These are phyloP conservation scores for Spisula solida DNA, from an alignment of 2,888 invertebrate species.

Conservation along the genomic window DNA sequence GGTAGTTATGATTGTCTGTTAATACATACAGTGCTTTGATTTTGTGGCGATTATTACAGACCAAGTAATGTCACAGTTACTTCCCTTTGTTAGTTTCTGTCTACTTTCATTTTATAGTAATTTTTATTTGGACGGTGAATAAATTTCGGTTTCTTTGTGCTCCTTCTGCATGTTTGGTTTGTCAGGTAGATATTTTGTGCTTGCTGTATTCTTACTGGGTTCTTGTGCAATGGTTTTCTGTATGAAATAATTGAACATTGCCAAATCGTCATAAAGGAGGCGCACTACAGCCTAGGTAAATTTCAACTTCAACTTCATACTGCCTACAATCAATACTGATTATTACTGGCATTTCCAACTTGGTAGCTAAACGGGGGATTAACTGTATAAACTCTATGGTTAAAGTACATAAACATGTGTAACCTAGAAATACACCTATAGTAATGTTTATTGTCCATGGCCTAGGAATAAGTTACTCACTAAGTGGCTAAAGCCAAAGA, in stretches of 20 bases:
- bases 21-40: constrained; percentile 11
- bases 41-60: constrained; percentile 5
- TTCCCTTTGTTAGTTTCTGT: background rate
- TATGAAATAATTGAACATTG: background rate
- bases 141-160: background rate
- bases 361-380: too few relatives aligned
- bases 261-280: background rate
- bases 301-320: too few relatives aligned
- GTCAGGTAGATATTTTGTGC: background rate
- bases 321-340: too few relatives aligned
- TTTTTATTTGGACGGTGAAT: background rate
- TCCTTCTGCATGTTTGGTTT: background rate
- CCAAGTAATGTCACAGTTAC: background rate
- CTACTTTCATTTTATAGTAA: background rate
- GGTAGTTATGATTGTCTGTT: background rate
- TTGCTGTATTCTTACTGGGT: background rate
- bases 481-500: too few relatives aligned
- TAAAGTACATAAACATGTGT: too few relatives aligned
- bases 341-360: too few relatives aligned
- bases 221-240: background rate
- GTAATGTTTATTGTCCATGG: too few relatives aligned
- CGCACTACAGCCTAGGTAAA: too few relatives aligned
- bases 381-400: too few relatives aligned
- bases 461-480: too few relatives aligned
- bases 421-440: too few relatives aligned